Base-by-base conservation (phyloP, 23 tunicate genomes). In the Styela plicata region DNA sequence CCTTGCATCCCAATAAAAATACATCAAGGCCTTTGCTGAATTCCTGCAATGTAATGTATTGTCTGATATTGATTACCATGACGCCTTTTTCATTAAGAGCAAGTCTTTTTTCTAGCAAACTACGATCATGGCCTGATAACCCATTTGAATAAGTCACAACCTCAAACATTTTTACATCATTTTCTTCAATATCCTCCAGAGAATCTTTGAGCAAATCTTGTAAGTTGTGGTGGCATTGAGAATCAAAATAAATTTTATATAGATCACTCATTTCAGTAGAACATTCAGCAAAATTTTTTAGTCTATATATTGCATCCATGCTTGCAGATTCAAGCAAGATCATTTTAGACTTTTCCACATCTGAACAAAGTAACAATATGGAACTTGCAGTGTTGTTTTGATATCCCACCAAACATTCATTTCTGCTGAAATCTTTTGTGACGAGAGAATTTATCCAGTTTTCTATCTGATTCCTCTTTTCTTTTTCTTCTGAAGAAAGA, bases 321-420 rank as follows among this genome's bases (percentile, higher is more conserved):
- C 89, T 89, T 26, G 94, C 85, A 31, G 94, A 85, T 26, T 85
- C 70, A 2, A 89, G 89, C 61, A 89, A 44, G 1, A 82, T 82
- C 31, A 31, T 2, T 35, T 73, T 66, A 26, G 7, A 26, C 27
- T 2, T 52, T 35, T 24, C 26, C 52, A 16, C 27, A 13, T 73
- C 53, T 21, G 52, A 69, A 63, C 63, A 74, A 18, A n/a, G 20
- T 24, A 36, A 18, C 13, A 89, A 33, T 17, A 83, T 88, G 29
- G 94, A 84, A 32, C 85, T 87, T 22, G 79, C 78, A 69, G 85
- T 84, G 62, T 89, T 89, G 21, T 74, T 70, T 31, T 23, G 66
- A 63, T 73, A 74, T 3, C 94, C 94, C 26, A 83, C 57, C 80
- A 89, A 89, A 21, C 57, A 53, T 13, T 89, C 79, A 19, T 22